Base-by-base conservation (phyloP, 2,888 invertebrate species). In the Patella ulyssiponensis region DNA sequence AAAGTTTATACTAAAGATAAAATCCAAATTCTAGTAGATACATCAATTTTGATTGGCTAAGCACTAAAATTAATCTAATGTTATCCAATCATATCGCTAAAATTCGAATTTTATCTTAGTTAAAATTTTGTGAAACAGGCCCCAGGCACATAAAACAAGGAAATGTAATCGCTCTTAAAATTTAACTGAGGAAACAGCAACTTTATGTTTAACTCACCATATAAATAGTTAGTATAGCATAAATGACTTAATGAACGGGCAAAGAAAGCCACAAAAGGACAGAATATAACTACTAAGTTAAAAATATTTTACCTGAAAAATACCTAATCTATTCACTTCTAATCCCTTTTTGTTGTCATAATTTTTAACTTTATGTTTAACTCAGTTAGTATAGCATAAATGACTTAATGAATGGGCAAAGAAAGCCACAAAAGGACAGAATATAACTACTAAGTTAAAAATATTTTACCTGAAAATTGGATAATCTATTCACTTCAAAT, bases 401-500 rank as follows among this genome's bases (percentile, higher is more conserved):
- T 53, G 33, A 12, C 73, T 20, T 70, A 44, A 64, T 44, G 76
- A 64, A 12, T 5, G 4, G 71, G 15, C 11, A 69, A 44, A 58
- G 1, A 15, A 33, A 27, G 69, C 0, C 14, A 70, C 58, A n/a
- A 72, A 17, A 17, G 17, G n/a, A 17, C n/a, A 56, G 17, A 15
- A 56, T 58, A 58, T 58, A n/a, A n/a, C 58, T 56, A 56, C n/a
- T 58, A n/a, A n/a, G 58, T 58, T 58, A 71, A 1, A 33, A 9
- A 69, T 52, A 1, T n/a, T 73, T 73, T 79, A 87, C 88, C 87
- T 85, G 83, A 82, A 86, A 86, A 53, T n/a, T n/a, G n/a, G n/a
- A n/a, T n/a, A n/a, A n/a, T n/a, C n/a, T n/a, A n/a, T n/a, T 86
- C 11, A 86, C 73, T 82, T 89, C 89, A 76, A 84, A 79, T 53